phyloP scores from a whole-genome alignment of 2,797 vertebrate species.

The Enteromius unitaeniatus region DNA sequence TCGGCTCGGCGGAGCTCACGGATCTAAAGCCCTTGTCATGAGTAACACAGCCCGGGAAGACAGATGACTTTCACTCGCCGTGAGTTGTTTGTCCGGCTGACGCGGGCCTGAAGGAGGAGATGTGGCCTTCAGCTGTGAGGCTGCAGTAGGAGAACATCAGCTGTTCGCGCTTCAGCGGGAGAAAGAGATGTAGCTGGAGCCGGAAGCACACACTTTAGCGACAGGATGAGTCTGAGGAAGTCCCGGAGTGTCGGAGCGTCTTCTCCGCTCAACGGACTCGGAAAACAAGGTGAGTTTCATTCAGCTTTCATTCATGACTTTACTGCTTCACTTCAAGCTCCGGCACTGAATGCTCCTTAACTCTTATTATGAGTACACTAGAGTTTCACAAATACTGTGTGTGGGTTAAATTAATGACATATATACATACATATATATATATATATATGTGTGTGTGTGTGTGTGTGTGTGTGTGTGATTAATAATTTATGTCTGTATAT shows the following conservation, averaged over 20 bases:
- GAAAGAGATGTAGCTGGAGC: background rate
- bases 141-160: slow-evolving; percentile 1
- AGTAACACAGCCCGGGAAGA: background rate
- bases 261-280: slow-evolving; percentile 73
- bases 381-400: too few relatives aligned
- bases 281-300: slow-evolving; percentile 65
- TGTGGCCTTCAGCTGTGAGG: slow-evolving; percentile 27
- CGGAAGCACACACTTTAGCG: background rate
- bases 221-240: slow-evolving; percentile 68
- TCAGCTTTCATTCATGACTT: too few relatives aligned
- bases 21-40: slow-evolving; percentile 4
- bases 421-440: too few relatives aligned
- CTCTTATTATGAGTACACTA: background rate
- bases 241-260: slow-evolving; percentile 65
- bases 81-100: slow-evolving; percentile 8
- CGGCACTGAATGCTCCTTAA: too few relatives aligned
- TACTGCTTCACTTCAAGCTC: background rate
- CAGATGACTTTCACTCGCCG: background rate
- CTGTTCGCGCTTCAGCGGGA: background rate
- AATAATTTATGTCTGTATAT: too few relatives aligned
- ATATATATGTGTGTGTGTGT: too few relatives aligned
- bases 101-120: background rate
- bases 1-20: background rate
- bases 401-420: too few relatives aligned
- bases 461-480: too few relatives aligned